phyloP scores from a whole-genome alignment of 2,113 vertebrate genomes.

The Rhinopithecus roxellana region DNA sequence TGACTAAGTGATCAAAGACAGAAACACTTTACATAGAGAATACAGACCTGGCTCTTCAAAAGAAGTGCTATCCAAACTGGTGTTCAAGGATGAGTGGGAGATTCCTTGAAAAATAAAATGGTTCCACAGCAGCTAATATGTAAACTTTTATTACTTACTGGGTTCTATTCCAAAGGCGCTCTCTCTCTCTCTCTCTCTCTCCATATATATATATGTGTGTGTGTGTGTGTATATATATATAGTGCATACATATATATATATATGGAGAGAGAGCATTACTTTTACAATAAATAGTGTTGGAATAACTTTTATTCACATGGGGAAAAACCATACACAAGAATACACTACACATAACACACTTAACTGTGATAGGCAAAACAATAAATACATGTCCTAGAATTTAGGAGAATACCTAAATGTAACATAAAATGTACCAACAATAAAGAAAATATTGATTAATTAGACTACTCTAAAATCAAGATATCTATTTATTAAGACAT shows the following conservation, averaged over 20 bases:
- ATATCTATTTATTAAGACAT: not conserved
- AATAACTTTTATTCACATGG: not conserved
- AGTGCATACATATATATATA: rapidly evolving
- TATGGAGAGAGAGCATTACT: not conserved
- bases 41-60: not conserved
- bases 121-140: not conserved
- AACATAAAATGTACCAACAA: not conserved
- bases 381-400: not conserved
- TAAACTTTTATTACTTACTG: conserved; percentile 7
- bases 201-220: too few relatives aligned
- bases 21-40: not conserved
- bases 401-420: not conserved
- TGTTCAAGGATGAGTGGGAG: not conserved
- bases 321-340: not conserved
- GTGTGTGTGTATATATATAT: too few relatives aligned
- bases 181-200: too few relatives aligned
- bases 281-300: not conserved
- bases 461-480: not conserved
- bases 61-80: not conserved
- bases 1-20: not conserved
- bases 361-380: not conserved
- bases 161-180: not conserved
- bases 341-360: not conserved
- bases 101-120: not conserved
- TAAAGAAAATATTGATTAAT: not conserved